Evolutionary conservation across 2,888 invertebrate species (phyloP), one percentile per base, ranked within the genome.

Genomic region (Platycheirus albimanus): DNA sequence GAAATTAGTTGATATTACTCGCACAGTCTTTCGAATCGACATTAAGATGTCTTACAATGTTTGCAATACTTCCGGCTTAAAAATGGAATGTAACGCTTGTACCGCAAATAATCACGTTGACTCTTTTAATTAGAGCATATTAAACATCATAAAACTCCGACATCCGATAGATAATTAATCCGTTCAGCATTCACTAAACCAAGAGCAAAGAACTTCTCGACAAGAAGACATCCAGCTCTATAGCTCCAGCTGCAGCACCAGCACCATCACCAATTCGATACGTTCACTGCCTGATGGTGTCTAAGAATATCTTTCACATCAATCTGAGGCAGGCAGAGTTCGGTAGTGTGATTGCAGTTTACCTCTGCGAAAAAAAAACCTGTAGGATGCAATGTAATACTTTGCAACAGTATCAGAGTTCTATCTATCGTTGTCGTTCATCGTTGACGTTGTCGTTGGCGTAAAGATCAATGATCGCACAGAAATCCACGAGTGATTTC

Each of bases 381-480:
- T 83, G 81, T 77, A 83, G 67, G 63, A 61, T 67, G 81, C 71
- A 83, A 83, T 72, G 49, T 24, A 51, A 83, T 83, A 83, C 72
- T 24, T 43, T 15, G 58, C 66, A 51, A 75, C 41, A 66, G 58
- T 81, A 81, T 81, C 80, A 41, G 56, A 64, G 6, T 41, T 58
- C 38, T 58, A 41, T 74, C 56, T 64, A 61, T 70, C 54, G 30
- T 24, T 33, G 17, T n/a, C n/a, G n/a, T n/a, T n/a, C n/a, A n/a
- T n/a, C n/a, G n/a, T n/a, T n/a, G n/a, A n/a, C n/a, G n/a, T n/a
- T n/a, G n/a, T 56, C 70, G 45, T 66, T 66, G 80, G 66, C 58
- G 64, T 76, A 66, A 72, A 69, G 81, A 83, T 83, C 81, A 83
- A 83, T 24, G 81, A 72, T 83, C 81, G 81, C 54, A 17, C 56